Base-by-base conservation (phyloP, 2,113 vertebrate species). In the Chrysemys picta region DNA sequence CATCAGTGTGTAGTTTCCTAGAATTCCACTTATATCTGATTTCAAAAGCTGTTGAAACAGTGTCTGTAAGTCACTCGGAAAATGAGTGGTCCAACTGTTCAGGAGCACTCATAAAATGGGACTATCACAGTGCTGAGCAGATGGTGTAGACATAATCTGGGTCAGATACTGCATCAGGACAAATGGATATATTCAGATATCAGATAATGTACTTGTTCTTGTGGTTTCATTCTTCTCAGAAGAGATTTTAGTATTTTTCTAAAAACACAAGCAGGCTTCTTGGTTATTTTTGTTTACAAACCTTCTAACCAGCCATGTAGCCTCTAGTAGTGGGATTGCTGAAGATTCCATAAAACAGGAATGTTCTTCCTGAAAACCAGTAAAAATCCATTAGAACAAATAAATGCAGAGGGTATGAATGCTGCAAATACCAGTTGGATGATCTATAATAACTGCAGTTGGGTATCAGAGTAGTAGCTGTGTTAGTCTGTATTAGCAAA, bases 161-260 rank as follows among this genome's bases (percentile, higher is more conserved):
- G 53, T 22, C 89, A 49, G 81, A 47, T 88, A 62, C 85, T 19
- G 16, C 84, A 87, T 79, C 78, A 92, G 85, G 72, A 86, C 62
- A 80, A 91, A 72, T 35, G 82, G 69, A 1, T 49, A 19, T 49
- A 10, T 24, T 89, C 82, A 57, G 72, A 45, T 78, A n/a, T 1
- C 56, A 62, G 79, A 75, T 52, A 10, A 0, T 88, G 31, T 1
- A 2, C 80, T 88, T 87, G 57, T 24, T 47, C 81, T 75, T 35
- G 82, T 0, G 54, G 81, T 78, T 91, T 93, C 84, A 29, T 57
- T 94, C 65, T 59, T 85, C 56, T 2, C 4, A 80, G 89, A 47
- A 85, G 88, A 96, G 59, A 84, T 22, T 94, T 89, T 87, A 90
- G 80, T 94, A 88, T 62, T 91, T 94, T 47, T 1, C 2, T 17